These are phyloP conservation scores for Malthinus seriepunctatus DNA, from an alignment of 2,888 invertebrate species.

Conservation along the genomic window DNA sequence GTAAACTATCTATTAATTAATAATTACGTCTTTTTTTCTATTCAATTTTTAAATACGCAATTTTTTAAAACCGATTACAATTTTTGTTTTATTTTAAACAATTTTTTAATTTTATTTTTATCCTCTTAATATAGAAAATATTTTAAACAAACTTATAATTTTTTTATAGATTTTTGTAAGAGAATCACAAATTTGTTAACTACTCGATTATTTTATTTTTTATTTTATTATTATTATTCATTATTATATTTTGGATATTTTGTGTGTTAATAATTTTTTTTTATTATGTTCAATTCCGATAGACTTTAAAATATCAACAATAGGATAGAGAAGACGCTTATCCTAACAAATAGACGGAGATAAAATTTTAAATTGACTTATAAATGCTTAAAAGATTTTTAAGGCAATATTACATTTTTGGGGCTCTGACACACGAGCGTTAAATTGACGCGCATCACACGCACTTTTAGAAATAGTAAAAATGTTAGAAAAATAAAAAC, in stretches of 20 bases:
- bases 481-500: too few species aligned
- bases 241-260: slow-evolving; percentile 25
- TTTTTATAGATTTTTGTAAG: slow-evolving; percentile 29
- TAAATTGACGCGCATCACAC: too few species aligned
- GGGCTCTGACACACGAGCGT: too few species aligned
- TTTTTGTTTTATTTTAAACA: slow-evolving; percentile 12
- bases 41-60: slow-evolving; percentile 9
- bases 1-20: slow-evolving; percentile 18
- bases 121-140: slow-evolving; percentile 42
- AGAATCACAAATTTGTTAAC: slow-evolving; percentile 46
- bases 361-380: slow-evolving; percentile 51
- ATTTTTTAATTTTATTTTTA: slow-evolving; percentile 10
- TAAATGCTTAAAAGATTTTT: slow-evolving; percentile 37
- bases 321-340: slow-evolving; percentile 50
- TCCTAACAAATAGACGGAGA: slow-evolving; percentile 49
- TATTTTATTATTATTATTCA: too few species aligned
- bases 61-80: slow-evolving; percentile 16
- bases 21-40: slow-evolving; percentile 14
- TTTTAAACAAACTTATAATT: slow-evolving; percentile 42
- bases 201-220: slow-evolving; percentile 4
- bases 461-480: too few species aligned
- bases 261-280: slow-evolving; percentile 20
- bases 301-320: slow-evolving; percentile 55
- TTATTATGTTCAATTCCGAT: slow-evolving; percentile 44
- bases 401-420: slow-evolving; percentile 38